These are phyloP conservation scores for Drosophila lacertosa DNA, from an alignment of 1,140 invertebrate species.

Conservation along the genomic window DNA sequence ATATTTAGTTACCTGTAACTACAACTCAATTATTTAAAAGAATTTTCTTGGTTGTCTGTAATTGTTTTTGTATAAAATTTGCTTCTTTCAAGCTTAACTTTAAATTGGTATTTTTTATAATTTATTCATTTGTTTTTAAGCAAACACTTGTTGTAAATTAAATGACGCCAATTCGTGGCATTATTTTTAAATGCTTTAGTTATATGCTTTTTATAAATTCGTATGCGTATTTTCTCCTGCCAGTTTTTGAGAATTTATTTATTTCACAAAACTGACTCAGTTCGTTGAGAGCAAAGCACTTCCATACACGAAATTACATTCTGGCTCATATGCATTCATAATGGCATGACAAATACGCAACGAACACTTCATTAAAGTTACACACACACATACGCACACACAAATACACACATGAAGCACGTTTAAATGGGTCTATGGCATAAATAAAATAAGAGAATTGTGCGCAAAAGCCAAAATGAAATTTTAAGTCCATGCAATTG, in stretches of 20 bases:
- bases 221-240: neutral
- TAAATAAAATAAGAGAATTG: constrained; percentile 5
- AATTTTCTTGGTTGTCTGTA: too few relatives aligned
- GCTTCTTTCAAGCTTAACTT: too few relatives aligned
- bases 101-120: too few relatives aligned
- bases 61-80: too few relatives aligned
- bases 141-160: too few relatives aligned
- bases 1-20: too few relatives aligned
- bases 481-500: constrained; percentile 33
- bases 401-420: neutral
- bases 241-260: constrained; percentile 26
- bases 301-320: constrained; percentile 14
- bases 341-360: constrained; percentile 38
- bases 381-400: neutral
- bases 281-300: neutral
- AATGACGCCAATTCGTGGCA: neutral
- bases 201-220: neutral
- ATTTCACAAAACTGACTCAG: neutral
- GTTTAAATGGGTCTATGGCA: constrained; percentile 14
- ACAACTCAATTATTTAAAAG: too few relatives aligned
- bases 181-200: neutral
- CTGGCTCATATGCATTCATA: constrained; percentile 15
- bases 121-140: too few relatives aligned
- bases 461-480: constrained; percentile 23
- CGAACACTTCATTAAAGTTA: constrained; percentile 39